Evolutionary conservation across 2,888 invertebrate genomes (phyloP).

Genomic region (Synergus japonicus): DNA sequence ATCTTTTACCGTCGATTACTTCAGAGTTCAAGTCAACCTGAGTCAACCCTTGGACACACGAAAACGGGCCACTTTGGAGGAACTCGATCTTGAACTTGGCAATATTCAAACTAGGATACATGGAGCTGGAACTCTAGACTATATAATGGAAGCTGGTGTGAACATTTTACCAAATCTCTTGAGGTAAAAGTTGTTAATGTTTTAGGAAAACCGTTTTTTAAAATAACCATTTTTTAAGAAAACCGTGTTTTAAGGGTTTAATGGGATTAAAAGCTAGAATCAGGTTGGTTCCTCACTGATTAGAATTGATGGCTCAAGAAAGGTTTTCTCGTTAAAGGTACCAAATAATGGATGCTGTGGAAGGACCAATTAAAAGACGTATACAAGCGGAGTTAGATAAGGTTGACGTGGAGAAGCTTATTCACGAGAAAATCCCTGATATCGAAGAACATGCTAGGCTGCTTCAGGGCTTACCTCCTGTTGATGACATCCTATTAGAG

Average conservation of each 20-base stretch:
- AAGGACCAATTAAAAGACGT: conserved; percentile 86
- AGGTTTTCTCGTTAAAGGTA: conserved; percentile 76
- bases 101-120: conserved; percentile 91
- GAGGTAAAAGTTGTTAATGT: conserved; percentile 74
- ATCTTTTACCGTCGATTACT: conserved; percentile 88
- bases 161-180: conserved; percentile 91
- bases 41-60: conserved; percentile 89
- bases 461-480: conserved; percentile 64
- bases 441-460: conserved; percentile 81
- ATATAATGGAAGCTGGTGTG: conserved; percentile 87
- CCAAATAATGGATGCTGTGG: conserved; percentile 91
- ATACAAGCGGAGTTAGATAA: conserved; percentile 87
- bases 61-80: conserved; percentile 84
- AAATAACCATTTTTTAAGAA: no score
- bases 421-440: conserved; percentile 84
- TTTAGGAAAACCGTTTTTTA: no score
- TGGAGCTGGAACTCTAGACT: conserved; percentile 93
- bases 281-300: background rate
- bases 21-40: conserved; percentile 83
- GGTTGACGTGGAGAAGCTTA: conserved; percentile 86
- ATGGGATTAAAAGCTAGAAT: background rate
- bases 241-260: no score
- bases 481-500: conserved; percentile 67
- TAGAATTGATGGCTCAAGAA: background rate
- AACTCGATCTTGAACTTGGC: conserved; percentile 88